These are phyloP conservation scores for Festucalex cinctus DNA, from an alignment of 2,113 vertebrate species.

Conservation along the genomic window DNA sequence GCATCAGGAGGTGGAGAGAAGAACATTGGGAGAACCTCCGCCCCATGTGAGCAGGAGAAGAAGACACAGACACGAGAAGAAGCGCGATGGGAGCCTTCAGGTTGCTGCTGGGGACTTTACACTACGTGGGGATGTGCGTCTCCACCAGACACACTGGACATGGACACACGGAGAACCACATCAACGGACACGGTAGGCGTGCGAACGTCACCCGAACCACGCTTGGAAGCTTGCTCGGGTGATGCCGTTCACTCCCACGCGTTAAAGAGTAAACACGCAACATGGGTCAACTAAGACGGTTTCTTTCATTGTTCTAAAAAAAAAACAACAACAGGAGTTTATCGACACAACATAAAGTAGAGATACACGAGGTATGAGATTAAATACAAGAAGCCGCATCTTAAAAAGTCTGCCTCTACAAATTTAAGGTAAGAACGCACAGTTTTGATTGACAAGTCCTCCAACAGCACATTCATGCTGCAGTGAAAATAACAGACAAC, in stretches of 20 bases:
- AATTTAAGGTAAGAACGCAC: neutral
- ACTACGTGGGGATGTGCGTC: constrained; percentile 90
- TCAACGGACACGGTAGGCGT: constrained; percentile 81
- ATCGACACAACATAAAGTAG: neutral
- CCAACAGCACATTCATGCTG: too few species aligned
- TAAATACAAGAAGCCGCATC: too few species aligned
- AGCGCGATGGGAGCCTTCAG: constrained; percentile 81
- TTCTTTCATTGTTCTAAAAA: neutral
- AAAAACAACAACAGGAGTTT: neutral
- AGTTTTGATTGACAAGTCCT: neutral
- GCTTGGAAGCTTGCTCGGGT: neutral
- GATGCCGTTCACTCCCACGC: constrained; percentile 36
- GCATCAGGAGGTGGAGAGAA: neutral
- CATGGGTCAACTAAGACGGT: neutral
- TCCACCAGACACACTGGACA: constrained; percentile 75
- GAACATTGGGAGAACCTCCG: constrained; percentile 20
- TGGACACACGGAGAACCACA: constrained; percentile 79
- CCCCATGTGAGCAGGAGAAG: constrained; percentile 63
- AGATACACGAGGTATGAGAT: neutral
- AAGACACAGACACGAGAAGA: constrained; percentile 41
- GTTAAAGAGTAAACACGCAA: constrained; percentile 49
- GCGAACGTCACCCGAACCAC: neutral
- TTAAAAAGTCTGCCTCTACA: too few species aligned
- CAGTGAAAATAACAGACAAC: too few species aligned
- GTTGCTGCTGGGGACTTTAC: constrained; percentile 84